Conservation (phyloP, 2,113 vertebrate genomes). For the Sakesphorus luctuosus region DNA sequence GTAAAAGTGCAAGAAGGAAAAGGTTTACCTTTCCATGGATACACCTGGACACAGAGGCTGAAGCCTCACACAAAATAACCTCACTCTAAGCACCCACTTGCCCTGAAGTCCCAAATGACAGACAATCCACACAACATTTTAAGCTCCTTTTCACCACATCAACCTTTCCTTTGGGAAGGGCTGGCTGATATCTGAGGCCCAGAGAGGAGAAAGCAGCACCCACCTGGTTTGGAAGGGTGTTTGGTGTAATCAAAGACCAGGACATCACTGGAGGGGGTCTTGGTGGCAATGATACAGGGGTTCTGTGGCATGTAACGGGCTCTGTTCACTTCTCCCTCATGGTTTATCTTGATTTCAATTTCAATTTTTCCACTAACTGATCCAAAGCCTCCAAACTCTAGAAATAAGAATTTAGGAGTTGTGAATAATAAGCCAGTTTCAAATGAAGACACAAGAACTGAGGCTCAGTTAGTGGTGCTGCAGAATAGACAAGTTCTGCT, state of each 20-base stretch:
- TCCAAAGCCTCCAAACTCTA: conserved; percentile 98
- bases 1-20: neutral
- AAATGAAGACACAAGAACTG: neutral
- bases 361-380: conserved; percentile 99
- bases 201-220: neutral
- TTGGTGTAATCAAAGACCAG: conserved; percentile 99
- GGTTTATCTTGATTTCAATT: conserved; percentile 99
- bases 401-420: neutral
- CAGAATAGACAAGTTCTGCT: neutral
- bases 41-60: rapidly evolving
- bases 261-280: conserved; percentile 97
- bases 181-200: neutral
- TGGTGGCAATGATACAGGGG: conserved; percentile 97
- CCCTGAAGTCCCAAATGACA: neutral
- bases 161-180: neutral
- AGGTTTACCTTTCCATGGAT: neutral
- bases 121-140: rapidly evolving
- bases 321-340: conserved; percentile 97
- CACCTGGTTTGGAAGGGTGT: conserved; percentile 97
- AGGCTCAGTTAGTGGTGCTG: neutral
- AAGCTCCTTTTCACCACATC: neutral
- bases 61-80: neutral
- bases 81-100: rapidly evolving
- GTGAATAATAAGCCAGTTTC: neutral
- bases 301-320: conserved; percentile 99